phyloP scores from a whole-genome alignment of 2,888 invertebrate species.

The Epistrophella euchroma region DNA sequence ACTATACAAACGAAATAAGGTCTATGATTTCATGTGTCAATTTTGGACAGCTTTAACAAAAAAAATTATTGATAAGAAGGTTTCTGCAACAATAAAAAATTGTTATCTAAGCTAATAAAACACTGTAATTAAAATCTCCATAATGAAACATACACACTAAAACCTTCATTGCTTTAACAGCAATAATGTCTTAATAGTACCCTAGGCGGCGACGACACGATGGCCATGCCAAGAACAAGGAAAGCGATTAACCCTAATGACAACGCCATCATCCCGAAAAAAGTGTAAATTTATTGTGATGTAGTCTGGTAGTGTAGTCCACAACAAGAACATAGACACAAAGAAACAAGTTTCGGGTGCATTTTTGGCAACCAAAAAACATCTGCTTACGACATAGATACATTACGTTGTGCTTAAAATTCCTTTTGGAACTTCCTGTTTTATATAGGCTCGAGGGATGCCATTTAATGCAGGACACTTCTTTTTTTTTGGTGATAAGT shows the following conservation, averaged over 20 bases:
- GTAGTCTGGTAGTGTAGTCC: conserved; percentile 17
- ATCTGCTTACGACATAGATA: conserved; percentile 69
- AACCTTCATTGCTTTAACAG: conserved; percentile 58
- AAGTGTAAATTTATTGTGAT: conserved; percentile 67
- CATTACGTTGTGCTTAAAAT: conserved; percentile 62
- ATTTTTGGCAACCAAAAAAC: conserved; percentile 64
- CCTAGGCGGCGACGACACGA: neutral
- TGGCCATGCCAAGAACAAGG: conserved; percentile 51
- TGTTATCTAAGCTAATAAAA: conserved; percentile 55
- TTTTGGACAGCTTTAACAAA: too few relatives aligned
- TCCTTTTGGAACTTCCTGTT: conserved; percentile 49
- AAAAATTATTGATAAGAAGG: too few relatives aligned
- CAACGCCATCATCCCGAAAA: conserved; percentile 57
- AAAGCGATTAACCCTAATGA: conserved; percentile 75
- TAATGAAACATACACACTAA: conserved; percentile 66
- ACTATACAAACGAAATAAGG: too few relatives aligned
- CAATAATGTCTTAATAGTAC: conserved; percentile 73
- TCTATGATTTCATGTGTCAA: too few relatives aligned
- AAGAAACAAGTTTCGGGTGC: conserved; percentile 41
- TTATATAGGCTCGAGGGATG: conserved; percentile 26
- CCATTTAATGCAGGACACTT: conserved; percentile 41
- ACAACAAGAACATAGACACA: conserved; percentile 33
- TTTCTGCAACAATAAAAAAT: too few relatives aligned
- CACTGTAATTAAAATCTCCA: conserved; percentile 68
- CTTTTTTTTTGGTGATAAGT: conserved; percentile 26